phyloP scores from a whole-genome alignment of 1,140 invertebrate species.

The Microvelia longipes region DNA sequence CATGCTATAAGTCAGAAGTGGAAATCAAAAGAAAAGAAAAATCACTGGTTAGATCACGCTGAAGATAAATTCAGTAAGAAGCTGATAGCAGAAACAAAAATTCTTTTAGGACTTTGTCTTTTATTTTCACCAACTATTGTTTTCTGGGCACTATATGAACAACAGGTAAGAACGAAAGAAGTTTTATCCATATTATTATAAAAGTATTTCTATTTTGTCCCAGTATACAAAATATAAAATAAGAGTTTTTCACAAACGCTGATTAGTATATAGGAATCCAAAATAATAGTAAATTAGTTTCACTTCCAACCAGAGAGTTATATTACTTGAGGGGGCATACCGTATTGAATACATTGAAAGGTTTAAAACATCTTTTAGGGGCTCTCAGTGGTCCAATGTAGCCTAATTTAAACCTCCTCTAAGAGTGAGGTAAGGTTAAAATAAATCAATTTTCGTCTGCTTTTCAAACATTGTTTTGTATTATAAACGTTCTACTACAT shows the following conservation, averaged over 20 bases:
- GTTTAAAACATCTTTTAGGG: too few relatives aligned
- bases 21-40: conserved; percentile 35
- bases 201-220: too few relatives aligned
- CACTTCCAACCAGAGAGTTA: too few relatives aligned
- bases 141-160: conserved; percentile 80
- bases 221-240: neutral
- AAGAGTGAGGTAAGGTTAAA: too few relatives aligned
- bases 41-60: conserved; percentile 68
- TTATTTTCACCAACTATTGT: conserved; percentile 71
- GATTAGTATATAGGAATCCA: neutral
- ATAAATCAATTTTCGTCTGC: too few relatives aligned
- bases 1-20: conserved; percentile 29
- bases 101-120: conserved; percentile 49
- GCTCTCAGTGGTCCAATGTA: too few relatives aligned
- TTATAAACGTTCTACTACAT: too few relatives aligned
- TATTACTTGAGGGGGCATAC: too few relatives aligned
- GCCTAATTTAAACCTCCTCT: too few relatives aligned
- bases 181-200: neutral
- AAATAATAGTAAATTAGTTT: neutral
- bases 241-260: neutral
- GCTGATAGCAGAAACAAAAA: conserved; percentile 60
- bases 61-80: conserved; percentile 46
- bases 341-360: too few relatives aligned
- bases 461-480: too few relatives aligned
- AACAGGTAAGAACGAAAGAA: conserved; percentile 40